These are phyloP conservation scores for Sebastiscus tertius DNA, from an alignment of 2,797 vertebrate species.

Conservation along the genomic window DNA sequence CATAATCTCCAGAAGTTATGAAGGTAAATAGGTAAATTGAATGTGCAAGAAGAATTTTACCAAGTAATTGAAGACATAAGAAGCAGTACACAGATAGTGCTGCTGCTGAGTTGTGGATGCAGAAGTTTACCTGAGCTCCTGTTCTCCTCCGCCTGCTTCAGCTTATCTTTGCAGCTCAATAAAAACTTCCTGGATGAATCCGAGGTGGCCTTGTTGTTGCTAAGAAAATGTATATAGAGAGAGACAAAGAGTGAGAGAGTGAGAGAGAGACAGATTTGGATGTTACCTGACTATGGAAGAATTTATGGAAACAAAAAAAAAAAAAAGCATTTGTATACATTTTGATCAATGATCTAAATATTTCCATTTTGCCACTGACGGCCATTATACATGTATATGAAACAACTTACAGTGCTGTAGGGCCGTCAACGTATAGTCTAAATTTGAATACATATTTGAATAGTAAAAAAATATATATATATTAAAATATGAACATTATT, in stretches of 20 bases:
- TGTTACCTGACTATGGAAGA: neutral
- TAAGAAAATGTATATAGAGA: conserved; percentile 55
- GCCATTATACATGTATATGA: neutral
- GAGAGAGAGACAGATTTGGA: too few species aligned
- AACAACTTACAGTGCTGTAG: neutral
- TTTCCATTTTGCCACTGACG: neutral
- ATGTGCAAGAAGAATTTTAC: neutral
- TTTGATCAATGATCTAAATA: neutral
- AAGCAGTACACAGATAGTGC: neutral
- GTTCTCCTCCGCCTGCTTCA: conserved; percentile 93
- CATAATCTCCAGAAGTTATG: neutral
- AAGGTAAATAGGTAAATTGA: neutral
- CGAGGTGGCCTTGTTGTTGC: conserved; percentile 94
- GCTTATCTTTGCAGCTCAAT: conserved; percentile 92
- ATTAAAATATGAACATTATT: too few species aligned
- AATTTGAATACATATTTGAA: too few species aligned
- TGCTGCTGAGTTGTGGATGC: neutral
- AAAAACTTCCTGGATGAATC: conserved; percentile 92
- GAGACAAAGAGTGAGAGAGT: too few species aligned
- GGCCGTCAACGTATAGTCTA: too few species aligned
- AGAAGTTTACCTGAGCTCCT: conserved; percentile 84
- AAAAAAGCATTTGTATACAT: neutral
- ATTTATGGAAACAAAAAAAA: neutral
- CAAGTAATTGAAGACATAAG: neutral
- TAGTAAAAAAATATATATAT: too few species aligned